A percentile compares a stretch with the other conserved stretches of the same genome.
phyloP scores from a whole-genome alignment of 2,797 vertebrate species.

The Spinibarbus caldwelli region DNA sequence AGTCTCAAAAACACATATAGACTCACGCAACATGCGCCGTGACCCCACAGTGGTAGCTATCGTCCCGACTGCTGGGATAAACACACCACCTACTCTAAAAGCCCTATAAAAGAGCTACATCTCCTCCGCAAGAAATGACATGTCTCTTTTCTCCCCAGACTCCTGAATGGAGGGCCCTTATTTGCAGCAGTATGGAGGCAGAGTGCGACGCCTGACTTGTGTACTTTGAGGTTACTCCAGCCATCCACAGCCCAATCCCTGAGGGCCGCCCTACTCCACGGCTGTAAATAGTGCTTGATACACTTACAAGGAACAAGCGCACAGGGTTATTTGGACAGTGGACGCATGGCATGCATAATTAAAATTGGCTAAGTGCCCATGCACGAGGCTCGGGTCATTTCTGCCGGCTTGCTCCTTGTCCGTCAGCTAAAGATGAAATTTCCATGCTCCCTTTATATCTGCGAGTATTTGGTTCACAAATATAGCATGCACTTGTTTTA shows the following conservation, averaged over 20 bases:
- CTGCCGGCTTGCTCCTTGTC: slow-evolving; percentile 33
- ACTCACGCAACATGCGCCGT: slow-evolving; percentile 23
- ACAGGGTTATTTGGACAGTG: slow-evolving; percentile 67
- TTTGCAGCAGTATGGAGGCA: slow-evolving; percentile 66
- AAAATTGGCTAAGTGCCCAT: slow-evolving; percentile 73
- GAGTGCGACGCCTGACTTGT: slow-evolving; percentile 67
- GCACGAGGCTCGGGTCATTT: slow-evolving; percentile 59
- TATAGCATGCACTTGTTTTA: slow-evolving; percentile 9
- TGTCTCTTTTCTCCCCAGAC: slow-evolving; percentile 67
- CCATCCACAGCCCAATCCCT: slow-evolving; percentile 36
- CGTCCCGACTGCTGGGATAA: slow-evolving; percentile 73
- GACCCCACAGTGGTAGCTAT: slow-evolving; percentile 66
- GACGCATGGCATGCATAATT: slow-evolving; percentile 75
- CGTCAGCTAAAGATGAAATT: slow-evolving; percentile 23
- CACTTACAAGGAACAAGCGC: slow-evolving; percentile 63
- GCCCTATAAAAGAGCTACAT: slow-evolving; percentile 74
- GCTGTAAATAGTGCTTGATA: slow-evolving; percentile 71
- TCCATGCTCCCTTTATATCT: neutral
- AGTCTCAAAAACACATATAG: slow-evolving; percentile 59
- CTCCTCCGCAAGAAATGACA: slow-evolving; percentile 72
- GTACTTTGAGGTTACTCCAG: slow-evolving; percentile 65
- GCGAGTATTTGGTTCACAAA: neutral
- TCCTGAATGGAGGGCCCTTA: slow-evolving; percentile 69
- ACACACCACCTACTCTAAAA: slow-evolving; percentile 78
- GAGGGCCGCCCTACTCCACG: slow-evolving; percentile 43